Evolutionary conservation across 2,888 invertebrate species (phyloP).

Genomic region (Blastobasis adustella): DNA sequence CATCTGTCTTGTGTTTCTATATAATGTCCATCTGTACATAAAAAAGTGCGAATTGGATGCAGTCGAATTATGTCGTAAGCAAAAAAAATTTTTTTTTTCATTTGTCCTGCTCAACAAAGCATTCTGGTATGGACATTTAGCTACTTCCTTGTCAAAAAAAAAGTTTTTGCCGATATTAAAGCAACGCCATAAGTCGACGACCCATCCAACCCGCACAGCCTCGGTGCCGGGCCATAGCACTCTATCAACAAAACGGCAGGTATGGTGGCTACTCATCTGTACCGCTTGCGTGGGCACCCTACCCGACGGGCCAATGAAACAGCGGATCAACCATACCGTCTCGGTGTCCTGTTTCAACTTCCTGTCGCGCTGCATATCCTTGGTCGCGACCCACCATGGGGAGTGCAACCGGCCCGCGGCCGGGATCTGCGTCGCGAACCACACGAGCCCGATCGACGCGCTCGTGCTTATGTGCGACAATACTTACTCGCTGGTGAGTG

Average conservation of each 20-base stretch:
- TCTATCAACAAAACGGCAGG: conserved; percentile 61
- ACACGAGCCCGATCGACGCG: conserved; percentile 98
- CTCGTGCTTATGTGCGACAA: conserved; percentile 97
- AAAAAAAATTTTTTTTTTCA: too few species aligned
- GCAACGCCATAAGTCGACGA: background rate
- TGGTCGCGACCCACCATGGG: conserved; percentile 90
- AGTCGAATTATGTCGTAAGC: too few species aligned
- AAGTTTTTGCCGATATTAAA: background rate
- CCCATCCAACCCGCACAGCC: background rate
- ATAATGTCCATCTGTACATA: too few species aligned
- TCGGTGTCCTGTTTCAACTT: conserved; percentile 95
- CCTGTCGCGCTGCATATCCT: conserved; percentile 92
- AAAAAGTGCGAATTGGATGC: too few species aligned
- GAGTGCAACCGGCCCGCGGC: conserved; percentile 88
- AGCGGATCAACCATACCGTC: conserved; percentile 84
- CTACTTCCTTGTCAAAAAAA: too few species aligned
- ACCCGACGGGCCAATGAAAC: conserved; percentile 85
- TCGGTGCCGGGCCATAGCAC: background rate
- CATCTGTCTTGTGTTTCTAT: too few species aligned
- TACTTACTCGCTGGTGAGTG: conserved; percentile 95
- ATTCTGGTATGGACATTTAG: too few species aligned
- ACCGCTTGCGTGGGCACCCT: conserved; percentile 91
- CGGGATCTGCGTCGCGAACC: conserved; percentile 98
- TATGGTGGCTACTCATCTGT: conserved; percentile 89
- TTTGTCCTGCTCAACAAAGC: too few species aligned